Conservation (phyloP, 2,797 vertebrate species). For the Sitta carolinensis region DNA sequence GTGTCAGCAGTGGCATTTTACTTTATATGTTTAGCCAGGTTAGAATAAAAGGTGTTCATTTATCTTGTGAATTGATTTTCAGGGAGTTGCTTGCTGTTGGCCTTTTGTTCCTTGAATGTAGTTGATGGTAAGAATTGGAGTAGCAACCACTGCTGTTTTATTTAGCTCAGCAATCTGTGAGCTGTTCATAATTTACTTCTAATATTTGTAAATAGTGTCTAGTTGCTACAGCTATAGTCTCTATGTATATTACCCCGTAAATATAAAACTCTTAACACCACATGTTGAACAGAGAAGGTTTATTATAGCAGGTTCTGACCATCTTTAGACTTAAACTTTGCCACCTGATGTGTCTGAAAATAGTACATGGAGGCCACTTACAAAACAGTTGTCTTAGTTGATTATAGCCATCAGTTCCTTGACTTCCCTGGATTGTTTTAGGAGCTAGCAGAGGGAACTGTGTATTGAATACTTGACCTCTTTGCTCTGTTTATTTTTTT, state of each 20-base stretch:
- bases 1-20: constrained; percentile 2
- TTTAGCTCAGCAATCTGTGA: not conserved
- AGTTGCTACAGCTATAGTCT: constrained; percentile 60
- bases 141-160: not conserved
- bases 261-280: constrained; percentile 30
- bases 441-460: not conserved
- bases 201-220: constrained; percentile 41
- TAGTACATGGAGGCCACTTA: constrained; percentile 16
- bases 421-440: not conserved
- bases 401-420: not conserved
- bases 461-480: not conserved
- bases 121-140: not conserved
- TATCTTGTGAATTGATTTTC: constrained; percentile 22
- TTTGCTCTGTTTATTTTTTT: not conserved
- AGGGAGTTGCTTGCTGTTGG: not conserved
- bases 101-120: not conserved
- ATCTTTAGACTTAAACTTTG: constrained; percentile 61
- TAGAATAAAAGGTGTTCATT: not conserved
- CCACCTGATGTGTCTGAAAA: constrained; percentile 48
- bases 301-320: constrained; percentile 47
- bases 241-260: not conserved
- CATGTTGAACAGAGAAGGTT: not conserved
- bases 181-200: constrained; percentile 9
- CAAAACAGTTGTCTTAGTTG: constrained; percentile 45
- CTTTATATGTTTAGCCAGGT: not conserved